phyloP scores from a whole-genome alignment of 2,888 invertebrate species.

The Automeris io region DNA sequence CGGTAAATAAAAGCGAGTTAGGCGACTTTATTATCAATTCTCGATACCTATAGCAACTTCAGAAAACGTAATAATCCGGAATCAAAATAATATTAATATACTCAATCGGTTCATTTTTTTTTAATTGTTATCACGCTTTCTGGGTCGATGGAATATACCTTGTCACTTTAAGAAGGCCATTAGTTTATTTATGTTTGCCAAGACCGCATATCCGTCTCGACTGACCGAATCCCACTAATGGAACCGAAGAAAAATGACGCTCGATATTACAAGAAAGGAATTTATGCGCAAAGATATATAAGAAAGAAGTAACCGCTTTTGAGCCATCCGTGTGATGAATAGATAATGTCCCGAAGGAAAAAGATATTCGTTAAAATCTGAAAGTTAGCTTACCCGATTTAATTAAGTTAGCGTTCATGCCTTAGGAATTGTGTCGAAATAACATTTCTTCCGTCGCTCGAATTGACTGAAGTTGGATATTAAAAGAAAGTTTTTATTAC shows the following conservation, averaged over 20 bases:
- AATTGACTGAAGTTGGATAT: constrained; percentile 15
- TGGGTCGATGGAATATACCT: constrained; percentile 50
- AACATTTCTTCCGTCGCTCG: constrained; percentile 19
- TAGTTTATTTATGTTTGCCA: constrained; percentile 59
- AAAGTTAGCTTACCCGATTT: constrained; percentile 33
- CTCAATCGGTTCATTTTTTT: no score
- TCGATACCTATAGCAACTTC: no score
- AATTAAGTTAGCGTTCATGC: constrained; percentile 39
- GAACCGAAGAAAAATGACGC: constrained; percentile 54
- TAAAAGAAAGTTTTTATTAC: constrained; percentile 13
- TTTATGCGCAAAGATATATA: constrained; percentile 30
- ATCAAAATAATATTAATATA: no score
- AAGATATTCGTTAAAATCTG: constrained; percentile 36
- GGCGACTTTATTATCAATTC: no score
- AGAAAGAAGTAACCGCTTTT: constrained; percentile 51
- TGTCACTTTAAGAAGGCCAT: constrained; percentile 52
- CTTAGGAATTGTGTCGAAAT: constrained; percentile 25
- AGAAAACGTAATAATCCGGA: no score
- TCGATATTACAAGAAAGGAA: constrained; percentile 37
- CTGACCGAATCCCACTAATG: constrained; percentile 53
- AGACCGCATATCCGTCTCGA: constrained; percentile 45
- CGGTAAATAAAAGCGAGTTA: no score
- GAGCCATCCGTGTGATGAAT: constrained; percentile 50
- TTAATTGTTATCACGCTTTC: constrained; percentile 41
- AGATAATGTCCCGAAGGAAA: constrained; percentile 45